Base-by-base conservation (phyloP, 2,888 invertebrate species). In the Philaethria dido region DNA sequence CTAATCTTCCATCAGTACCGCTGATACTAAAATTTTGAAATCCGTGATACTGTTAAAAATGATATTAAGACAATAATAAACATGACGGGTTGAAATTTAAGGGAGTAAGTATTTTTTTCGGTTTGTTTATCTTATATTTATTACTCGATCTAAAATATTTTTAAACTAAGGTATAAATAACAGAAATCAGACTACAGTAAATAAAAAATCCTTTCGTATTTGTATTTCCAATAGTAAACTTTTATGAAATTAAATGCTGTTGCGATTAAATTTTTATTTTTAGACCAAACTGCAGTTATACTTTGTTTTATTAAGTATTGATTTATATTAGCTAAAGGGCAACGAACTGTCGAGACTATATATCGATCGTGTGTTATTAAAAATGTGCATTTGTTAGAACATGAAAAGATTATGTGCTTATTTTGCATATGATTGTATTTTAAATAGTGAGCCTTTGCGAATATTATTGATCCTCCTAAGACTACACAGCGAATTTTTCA, bases 281-380 rank as follows among this genome's bases (percentile, higher is more conserved):
- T 39, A 22, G 14, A 9, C 22, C 22, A 61, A 45, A 52, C 14
- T 22, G 22, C 14, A 36, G 61, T 18, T 54, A 13, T 45, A 36
- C 25, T 14, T 11, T 25, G 57, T 47, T 67, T 64, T 52, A 63
- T 9, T 44, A 54, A 20, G 18, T 66, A 63, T 64, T 59, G 67
- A 68, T 68, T 59, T 50, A 57, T 55, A 39, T 39, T 22, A 39
- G 6, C 39, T 57, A 57, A 57, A 67, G 67, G 62, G 55, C 67
- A 59, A 44, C 36, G 67, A 63, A 50, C 62, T 64, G 45, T 55
- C 36, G 36, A 57, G 45, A 64, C 8, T 45, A 13, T 52, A 29
- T 60, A 39, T 48, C 25, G 39, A 57, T 42, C 16, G 52, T 52
- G 29, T 57, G 22, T 57, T 57, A 42, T 42, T 5, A 22, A 57